Base-by-base conservation (phyloP, 2,113 vertebrate genomes). In the Cnemophilus loriae region DNA sequence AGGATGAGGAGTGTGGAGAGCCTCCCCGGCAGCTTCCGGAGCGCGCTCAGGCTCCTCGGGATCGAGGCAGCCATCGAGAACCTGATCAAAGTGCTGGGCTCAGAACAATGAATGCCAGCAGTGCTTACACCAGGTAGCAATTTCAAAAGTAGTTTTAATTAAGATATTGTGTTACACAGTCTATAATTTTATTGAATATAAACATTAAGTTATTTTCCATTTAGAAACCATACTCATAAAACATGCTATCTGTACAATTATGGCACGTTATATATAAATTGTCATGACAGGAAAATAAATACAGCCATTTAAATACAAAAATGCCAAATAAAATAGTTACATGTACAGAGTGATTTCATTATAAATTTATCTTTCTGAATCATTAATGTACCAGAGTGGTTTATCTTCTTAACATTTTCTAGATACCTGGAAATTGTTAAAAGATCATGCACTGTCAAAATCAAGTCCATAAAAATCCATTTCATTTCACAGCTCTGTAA, bases 231-330 rank as follows among this genome's bases (percentile, higher is more conserved):
- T 96, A 97, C 96, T 94, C 97, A 97, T 96, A 95, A 96, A 96
- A 96, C 95, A 97, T 97, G 97, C 96, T 96, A 93, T 96, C 95
- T 98, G 93, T 98, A 98, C 98, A 98, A 74, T 97, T 94, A 97
- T 96, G 95, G 95, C 96, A 97, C 94, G 94, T 97, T 97, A 96
- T 96, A 95, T 96, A 96, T 97, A 97, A 98, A 97, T 97, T 97
- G 97, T 97, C 96, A 96, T 98, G 97, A 97, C 97, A 97, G 98
- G 96, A 98, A 98, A 99, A 99, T 99, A 99, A 99, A 99, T 98
- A 98, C 95, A 98, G 97, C 93, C 87, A 97, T 98, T 99, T 98
- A 98, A 98, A 98, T 98, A 99, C 97, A 98, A 99, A 97, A 99
- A 98, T 95, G 97, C 96, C 91, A 96, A 97, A 98, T 92, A 96